A percentile compares a stretch with the other conserved stretches of the same genome.
Evolutionary conservation across 2,888 invertebrate genomes (phyloP).

Genomic region (Pandemis corylana): DNA sequence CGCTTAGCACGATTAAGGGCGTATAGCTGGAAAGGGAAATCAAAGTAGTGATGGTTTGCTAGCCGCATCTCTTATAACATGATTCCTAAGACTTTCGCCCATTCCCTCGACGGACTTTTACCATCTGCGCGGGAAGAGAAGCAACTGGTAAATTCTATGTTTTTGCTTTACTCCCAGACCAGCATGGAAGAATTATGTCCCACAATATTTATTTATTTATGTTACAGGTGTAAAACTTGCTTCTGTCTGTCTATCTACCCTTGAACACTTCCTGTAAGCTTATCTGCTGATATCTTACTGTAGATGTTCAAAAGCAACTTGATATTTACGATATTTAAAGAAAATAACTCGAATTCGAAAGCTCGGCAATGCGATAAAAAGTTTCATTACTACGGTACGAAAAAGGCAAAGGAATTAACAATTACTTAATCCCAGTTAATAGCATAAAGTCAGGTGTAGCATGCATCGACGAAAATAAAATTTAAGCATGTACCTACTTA

Average conservation of each 20-base stretch:
- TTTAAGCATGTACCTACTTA: not conserved
- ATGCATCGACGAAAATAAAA: not conserved
- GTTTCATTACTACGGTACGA: slow-evolving; percentile 30
- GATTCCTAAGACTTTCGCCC: too few species aligned
- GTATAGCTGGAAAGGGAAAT: too few species aligned
- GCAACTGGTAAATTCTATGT: too few species aligned
- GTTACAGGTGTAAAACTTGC: not conserved
- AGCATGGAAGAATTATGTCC: too few species aligned
- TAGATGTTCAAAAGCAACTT: not conserved
- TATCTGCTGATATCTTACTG: too few species aligned
- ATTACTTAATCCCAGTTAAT: slow-evolving; percentile 37
- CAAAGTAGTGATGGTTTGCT: too few species aligned
- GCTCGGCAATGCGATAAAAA: slow-evolving; percentile 29
- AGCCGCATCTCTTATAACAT: too few species aligned
- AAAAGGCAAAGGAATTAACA: slow-evolving; percentile 39
- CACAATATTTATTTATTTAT: not conserved
- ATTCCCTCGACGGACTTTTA: too few species aligned
- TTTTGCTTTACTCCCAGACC: too few species aligned
- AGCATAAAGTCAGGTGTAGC: slow-evolving; percentile 25
- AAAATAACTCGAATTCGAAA: slow-evolving; percentile 16
- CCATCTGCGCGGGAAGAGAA: too few species aligned
- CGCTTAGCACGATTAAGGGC: too few species aligned
- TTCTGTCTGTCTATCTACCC: not conserved
- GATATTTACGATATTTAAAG: not conserved
- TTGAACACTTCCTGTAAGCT: too few species aligned